Evolutionary conservation across 1,140 invertebrate genomes (phyloP), one percentile per base, ranked within the genome.

Genomic region (Andricus grossulariae): DNA sequence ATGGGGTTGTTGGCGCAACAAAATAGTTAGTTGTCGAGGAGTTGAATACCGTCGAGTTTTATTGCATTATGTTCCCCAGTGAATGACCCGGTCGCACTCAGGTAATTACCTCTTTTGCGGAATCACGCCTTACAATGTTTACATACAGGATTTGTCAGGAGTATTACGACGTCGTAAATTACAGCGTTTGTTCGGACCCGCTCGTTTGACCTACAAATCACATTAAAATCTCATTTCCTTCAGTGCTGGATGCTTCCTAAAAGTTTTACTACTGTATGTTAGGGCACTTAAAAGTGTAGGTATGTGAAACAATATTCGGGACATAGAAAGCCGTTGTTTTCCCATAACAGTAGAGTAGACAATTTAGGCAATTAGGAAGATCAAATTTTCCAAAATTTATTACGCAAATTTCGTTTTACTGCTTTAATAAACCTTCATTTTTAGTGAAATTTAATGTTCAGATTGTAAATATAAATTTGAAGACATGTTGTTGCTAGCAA

Each of bases 101-200:
- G 52, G 52, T 54, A 54, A 8, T 45, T 54, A 54, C n/a, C 52
- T 54, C 52, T 54, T 54, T 54, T 54, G 52, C 52, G n/a, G 52
- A 54, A 54, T 54, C 52, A 54, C 52, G 52, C 52, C 52, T 54
- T 54, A 54, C 52, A 54, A 54, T 54, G 52, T 54, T 54, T 54
- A 54, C 52, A 54, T 54, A 18, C 18, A 54, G 52, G 52, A 54
- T 54, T 54, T 54, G 52, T 54, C 52, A 54, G n/a, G n/a, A 54
- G 52, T 54, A 11, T 54, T 54, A 54, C 52, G 52, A 54, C n/a
- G 52, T 54, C 52, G n/a, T 54, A 54, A 54, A 54, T 54, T 54
- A 54, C 52, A 19, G 8, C 18, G 18, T 54, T 54, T 54, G 52
- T 54, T 45, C 39, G 52, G 52, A 54, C n/a, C n/a, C 52, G 52